phyloP scores from a whole-genome alignment of 2,888 invertebrate species.

The Salticus scenicus region DNA sequence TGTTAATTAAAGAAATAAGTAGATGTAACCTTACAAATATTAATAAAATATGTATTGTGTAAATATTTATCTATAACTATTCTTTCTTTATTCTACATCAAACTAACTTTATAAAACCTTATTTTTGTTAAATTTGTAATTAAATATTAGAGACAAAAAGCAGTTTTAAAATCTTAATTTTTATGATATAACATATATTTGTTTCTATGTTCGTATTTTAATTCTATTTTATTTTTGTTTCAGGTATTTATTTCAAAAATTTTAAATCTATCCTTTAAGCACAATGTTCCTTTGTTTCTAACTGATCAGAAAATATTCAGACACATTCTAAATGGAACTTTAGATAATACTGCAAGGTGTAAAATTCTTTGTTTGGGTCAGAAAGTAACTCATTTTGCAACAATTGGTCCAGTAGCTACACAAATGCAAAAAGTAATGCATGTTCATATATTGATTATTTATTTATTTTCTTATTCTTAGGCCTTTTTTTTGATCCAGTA shows the following conservation, averaged over 20 bases:
- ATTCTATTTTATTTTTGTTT: conserved; percentile 11
- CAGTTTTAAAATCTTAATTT: too few species aligned
- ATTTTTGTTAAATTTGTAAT: too few species aligned
- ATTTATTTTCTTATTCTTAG: not conserved
- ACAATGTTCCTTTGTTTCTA: conserved; percentile 70
- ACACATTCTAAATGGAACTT: conserved; percentile 44
- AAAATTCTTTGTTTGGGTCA: conserved; percentile 63
- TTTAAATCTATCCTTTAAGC: conserved; percentile 46
- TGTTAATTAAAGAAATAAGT: too few species aligned
- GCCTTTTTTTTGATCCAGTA: not conserved
- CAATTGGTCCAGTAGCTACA: conserved; percentile 70
- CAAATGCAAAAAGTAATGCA: conserved; percentile 57
- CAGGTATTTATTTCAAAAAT: conserved; percentile 55
- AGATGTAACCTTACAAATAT: too few species aligned
- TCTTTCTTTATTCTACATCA: not conserved
- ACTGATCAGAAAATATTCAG: conserved; percentile 65
- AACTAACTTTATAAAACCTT: too few species aligned
- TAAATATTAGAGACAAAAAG: too few species aligned
- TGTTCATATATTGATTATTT: too few species aligned
- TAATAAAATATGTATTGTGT: too few species aligned
- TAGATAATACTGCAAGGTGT: conserved; percentile 37
- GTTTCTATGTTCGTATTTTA: too few species aligned
- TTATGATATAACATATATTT: too few species aligned
- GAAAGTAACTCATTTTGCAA: conserved; percentile 69
- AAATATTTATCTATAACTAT: too few species aligned